Evolutionary conservation across 2,888 invertebrate genomes (phyloP), one percentile per base, ranked within the genome.

Genomic region (Nomada lathburiana): DNA sequence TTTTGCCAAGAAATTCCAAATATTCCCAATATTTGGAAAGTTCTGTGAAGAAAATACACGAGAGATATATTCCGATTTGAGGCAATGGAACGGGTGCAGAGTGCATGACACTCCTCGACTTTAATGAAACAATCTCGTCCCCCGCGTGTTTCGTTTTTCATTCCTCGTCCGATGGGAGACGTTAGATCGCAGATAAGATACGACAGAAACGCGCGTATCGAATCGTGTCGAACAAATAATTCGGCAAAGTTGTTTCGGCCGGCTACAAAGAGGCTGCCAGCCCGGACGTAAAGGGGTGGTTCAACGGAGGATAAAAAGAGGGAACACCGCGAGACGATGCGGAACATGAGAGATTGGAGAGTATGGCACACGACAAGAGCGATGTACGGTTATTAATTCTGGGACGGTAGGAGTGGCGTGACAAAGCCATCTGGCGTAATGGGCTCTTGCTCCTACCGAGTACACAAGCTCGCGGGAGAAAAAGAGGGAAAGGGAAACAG

Each of bases 171-270:
- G 65, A 80, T 86, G 81, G 68, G 83, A 75, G 78, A 83, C 84
- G 85, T 80, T 79, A 86, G 89, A 89, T 89, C 86, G 81, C 18
- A 77, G 89, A 89, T 89, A 88, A 89, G 88, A 87, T 86, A 84
- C 78, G 85, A 80, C 70, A 76, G 77, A 84, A 82, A 85, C 78
- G 85, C 81, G 82, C 87, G 88, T 86, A 87, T 86, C 88, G 85
- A 89, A 83, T 89, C 88, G 82, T 82, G 86, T 89, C 80, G 86
- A 77, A 85, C 88, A 88, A 88, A 89, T 89, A 86, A 89, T 88
- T 89, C 85, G 86, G 87, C 82, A 50, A 63, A 69, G 79, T 75
- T 78, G 81, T 75, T 84, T 83, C 76, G 80, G 77, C 36, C 73
- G 62, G 73, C 68, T 73, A 78, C 85, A 76, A 78, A 76, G 76